A percentile compares a stretch with the other conserved stretches of the same genome.
phyloP scores from a whole-genome alignment of 2,113 vertebrate genomes.

The Vicugna pacos region DNA sequence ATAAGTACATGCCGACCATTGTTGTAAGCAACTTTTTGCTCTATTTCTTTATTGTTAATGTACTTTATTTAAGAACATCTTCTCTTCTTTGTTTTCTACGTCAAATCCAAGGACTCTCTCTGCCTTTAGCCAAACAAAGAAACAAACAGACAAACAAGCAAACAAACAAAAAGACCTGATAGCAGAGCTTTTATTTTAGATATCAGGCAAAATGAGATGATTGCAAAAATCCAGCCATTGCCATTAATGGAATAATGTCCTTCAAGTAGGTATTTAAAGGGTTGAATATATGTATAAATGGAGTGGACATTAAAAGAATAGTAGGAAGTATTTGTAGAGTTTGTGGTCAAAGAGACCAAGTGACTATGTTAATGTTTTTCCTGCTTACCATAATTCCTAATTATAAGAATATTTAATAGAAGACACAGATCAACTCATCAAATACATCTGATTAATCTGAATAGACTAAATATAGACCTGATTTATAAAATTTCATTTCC shows the following conservation, averaged over 20 bases:
- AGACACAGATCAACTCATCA: conserved; percentile 13
- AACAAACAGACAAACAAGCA: too few species aligned
- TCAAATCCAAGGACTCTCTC: not conserved
- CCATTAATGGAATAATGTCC: not conserved
- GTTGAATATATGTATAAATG: not conserved
- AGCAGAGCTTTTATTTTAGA: conserved; percentile 6
- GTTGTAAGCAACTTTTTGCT: not conserved
- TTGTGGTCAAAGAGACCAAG: conserved; percentile 16
- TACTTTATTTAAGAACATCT: not conserved
- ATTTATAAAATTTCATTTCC: conserved; percentile 48
- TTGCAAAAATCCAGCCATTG: not conserved
- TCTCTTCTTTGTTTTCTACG: not conserved
- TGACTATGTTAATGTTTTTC: not conserved
- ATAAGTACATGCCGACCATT: not conserved
- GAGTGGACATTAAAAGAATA: not conserved
- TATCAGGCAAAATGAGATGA: conserved; percentile 42
- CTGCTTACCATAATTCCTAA: not conserved
- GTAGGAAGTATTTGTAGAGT: not conserved
- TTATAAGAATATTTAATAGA: conserved; percentile 6
- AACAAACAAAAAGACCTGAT: not conserved
- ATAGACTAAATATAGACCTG: not conserved
- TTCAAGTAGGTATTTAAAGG: not conserved
- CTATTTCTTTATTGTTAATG: not conserved
- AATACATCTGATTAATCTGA: not conserved
- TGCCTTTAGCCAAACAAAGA: not conserved